Conservation (phyloP, 2,797 vertebrate species). For the Allobates femoralis region DNA sequence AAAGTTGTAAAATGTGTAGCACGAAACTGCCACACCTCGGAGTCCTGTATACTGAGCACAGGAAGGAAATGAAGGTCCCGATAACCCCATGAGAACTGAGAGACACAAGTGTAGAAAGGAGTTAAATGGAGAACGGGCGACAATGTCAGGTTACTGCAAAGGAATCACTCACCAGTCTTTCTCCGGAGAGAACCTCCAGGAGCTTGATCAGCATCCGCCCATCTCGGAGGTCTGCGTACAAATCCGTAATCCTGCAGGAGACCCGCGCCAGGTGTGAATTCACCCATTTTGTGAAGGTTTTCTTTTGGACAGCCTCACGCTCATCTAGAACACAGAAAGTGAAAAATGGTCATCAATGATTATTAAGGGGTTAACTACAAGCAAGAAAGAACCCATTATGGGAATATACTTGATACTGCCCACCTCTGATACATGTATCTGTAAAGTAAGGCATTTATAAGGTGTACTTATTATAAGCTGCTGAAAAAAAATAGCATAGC, state of each 20-base stretch:
- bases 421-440: not conserved
- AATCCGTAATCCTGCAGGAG: conserved; percentile 86
- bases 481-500: too few relatives aligned
- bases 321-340: conserved; percentile 76
- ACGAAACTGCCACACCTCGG: not conserved
- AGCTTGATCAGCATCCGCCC: conserved; percentile 96
- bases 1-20: not conserved
- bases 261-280: conserved; percentile 87
- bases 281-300: conserved; percentile 90
- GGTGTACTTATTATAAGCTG: too few relatives aligned
- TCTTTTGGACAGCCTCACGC: conserved; percentile 89
- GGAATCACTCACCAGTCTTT: conserved; percentile 84
- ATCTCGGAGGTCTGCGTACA: conserved; percentile 88
- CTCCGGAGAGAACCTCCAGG: conserved; percentile 92
- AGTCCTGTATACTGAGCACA: not conserved
- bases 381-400: not conserved
- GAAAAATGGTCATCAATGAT: not conserved
- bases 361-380: not conserved
- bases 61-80: not conserved
- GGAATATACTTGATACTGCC: not conserved
- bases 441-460: not conserved
- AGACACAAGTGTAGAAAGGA: not conserved
- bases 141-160: not conserved
- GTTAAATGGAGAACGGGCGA: not conserved
- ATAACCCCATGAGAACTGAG: not conserved